Conservation (phyloP, 2,113 vertebrate species). For the Triplophysa dalaica region DNA sequence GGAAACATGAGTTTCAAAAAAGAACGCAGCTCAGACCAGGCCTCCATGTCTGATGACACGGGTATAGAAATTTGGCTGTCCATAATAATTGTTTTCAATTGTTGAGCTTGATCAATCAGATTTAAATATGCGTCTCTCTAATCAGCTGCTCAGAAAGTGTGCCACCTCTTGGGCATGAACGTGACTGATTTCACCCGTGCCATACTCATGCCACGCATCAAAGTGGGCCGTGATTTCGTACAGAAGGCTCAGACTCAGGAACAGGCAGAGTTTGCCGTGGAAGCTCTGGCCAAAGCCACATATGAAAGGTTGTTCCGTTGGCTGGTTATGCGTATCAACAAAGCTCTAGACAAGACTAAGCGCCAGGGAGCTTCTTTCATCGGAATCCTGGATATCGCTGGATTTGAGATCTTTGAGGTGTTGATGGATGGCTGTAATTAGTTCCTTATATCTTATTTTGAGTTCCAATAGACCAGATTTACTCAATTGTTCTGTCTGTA, state of each 20-base stretch:
- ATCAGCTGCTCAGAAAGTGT: slow-evolving; percentile 94
- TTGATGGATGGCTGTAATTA: no score
- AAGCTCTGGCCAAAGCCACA: slow-evolving; percentile 94
- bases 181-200: slow-evolving; percentile 96
- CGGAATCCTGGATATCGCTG: slow-evolving; percentile 96
- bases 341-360: slow-evolving; percentile 97
- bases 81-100: background rate
- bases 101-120: background rate
- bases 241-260: slow-evolving; percentile 99
- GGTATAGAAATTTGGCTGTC: slow-evolving; percentile 61
- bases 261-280: slow-evolving; percentile 96
- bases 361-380: slow-evolving; percentile 97
- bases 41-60: slow-evolving; percentile 97
- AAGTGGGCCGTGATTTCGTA: slow-evolving; percentile 94
- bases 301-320: slow-evolving; percentile 98
- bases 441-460: no score
- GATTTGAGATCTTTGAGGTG: slow-evolving; percentile 98
- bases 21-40: slow-evolving; percentile 95
- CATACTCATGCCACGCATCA: slow-evolving; percentile 94
- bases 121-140: background rate
- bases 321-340: slow-evolving; percentile 99
- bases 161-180: slow-evolving; percentile 93
- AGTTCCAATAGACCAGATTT: no score
- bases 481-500: slow-evolving; percentile 53
- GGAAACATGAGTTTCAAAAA: slow-evolving; percentile 83